Evolutionary conservation across 1,140 invertebrate genomes (phyloP).

Genomic region (Oncopeltus fasciatus): DNA sequence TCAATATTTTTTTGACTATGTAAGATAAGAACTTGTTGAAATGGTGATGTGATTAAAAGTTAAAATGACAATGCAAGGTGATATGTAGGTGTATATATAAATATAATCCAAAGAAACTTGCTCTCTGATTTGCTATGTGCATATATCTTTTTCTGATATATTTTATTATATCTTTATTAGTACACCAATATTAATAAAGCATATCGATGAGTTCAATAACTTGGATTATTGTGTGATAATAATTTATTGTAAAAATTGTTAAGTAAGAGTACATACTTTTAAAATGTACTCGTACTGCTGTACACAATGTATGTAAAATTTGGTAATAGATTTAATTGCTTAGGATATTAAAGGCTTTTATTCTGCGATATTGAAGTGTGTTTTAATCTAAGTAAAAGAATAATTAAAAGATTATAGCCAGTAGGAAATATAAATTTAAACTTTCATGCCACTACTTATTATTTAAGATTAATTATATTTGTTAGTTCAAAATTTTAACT

Average conservation of each 20-base stretch:
- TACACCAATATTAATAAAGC: slow-evolving; percentile 3
- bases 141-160: slow-evolving; percentile 5
- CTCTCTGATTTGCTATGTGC: slow-evolving; percentile 2
- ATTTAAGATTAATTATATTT: not conserved
- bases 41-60: not conserved
- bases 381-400: not conserved
- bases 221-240: slow-evolving; percentile 8
- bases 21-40: not conserved
- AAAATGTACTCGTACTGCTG: not conserved
- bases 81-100: slow-evolving; percentile 4
- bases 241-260: not conserved
- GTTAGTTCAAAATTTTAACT: not conserved
- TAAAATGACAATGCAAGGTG: not conserved
- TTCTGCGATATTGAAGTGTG: not conserved
- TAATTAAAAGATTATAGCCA: not conserved
- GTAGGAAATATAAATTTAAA: not conserved
- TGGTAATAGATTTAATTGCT: not conserved
- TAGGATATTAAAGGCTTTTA: not conserved
- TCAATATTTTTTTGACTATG: not conserved
- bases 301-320: slow-evolving; percentile 5
- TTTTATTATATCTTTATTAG: slow-evolving; percentile 1
- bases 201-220: slow-evolving; percentile 8
- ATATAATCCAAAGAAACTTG: not conserved
- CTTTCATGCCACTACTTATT: not conserved
- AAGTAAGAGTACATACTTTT: not conserved